phyloP scores from a whole-genome alignment of 2,888 invertebrate genomes.

The Epirrita christyi region DNA sequence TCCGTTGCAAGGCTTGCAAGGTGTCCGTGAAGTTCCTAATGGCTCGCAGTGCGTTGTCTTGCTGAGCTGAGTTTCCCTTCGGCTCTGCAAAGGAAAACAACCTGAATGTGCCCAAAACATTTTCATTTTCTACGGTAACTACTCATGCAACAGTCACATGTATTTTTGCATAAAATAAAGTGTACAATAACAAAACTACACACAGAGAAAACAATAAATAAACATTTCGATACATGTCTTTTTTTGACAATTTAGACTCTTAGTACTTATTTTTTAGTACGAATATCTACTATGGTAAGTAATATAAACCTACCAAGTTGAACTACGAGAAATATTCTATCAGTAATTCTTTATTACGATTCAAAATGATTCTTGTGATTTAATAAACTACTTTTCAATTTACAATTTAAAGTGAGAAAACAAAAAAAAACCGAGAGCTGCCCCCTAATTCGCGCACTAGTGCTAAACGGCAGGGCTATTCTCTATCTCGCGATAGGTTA shows the following conservation, averaged over 20 bases:
- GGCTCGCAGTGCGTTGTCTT: conserved; percentile 46
- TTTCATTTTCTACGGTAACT: conserved; percentile 42
- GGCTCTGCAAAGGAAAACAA: conserved; percentile 69
- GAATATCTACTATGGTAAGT: too few relatives aligned
- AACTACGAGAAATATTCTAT: too few relatives aligned
- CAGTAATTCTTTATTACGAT: too few relatives aligned
- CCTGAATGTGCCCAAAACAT: conserved; percentile 81
- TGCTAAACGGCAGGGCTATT: too few relatives aligned
- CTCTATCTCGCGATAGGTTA: too few relatives aligned
- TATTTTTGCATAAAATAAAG: conserved; percentile 42
- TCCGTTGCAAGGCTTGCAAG: conserved; percentile 53
- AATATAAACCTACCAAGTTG: too few relatives aligned
- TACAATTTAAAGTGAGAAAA: too few relatives aligned
- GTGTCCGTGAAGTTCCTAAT: conserved; percentile 58
- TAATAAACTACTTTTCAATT: too few relatives aligned
- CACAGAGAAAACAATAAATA: conserved; percentile 5
- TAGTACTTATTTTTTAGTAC: too few relatives aligned
- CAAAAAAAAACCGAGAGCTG: too few relatives aligned
- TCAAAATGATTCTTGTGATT: too few relatives aligned
- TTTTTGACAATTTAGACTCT: not conserved
- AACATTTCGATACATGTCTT: conserved; percentile 5
- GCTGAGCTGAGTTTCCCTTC: conserved; percentile 21
- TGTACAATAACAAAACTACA: conserved; percentile 29
- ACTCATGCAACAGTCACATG: conserved; percentile 46
- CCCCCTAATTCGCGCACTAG: too few relatives aligned